These are phyloP conservation scores for Drosophila paramelanica DNA, from an alignment of 2,888 invertebrate species.

Conservation along the genomic window DNA sequence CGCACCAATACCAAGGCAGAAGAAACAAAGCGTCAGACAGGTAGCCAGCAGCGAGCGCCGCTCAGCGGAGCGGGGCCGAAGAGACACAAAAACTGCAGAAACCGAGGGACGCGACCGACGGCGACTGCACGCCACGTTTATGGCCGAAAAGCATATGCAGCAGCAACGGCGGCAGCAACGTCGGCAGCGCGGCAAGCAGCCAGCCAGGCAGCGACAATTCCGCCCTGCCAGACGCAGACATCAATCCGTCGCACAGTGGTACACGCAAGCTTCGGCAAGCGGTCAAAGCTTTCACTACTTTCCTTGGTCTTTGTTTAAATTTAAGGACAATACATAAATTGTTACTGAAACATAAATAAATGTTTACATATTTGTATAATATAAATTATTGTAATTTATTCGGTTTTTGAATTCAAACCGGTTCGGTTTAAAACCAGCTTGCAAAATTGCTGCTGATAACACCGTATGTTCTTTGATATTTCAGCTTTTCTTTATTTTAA, in stretches of 20 bases:
- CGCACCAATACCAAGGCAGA: slow-evolving; percentile 52
- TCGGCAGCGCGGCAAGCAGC: slow-evolving; percentile 40
- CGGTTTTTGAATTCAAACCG: too few relatives aligned
- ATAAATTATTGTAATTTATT: neutral
- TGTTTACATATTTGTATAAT: neutral
- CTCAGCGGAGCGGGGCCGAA: slow-evolving; percentile 25
- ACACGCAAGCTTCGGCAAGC: neutral
- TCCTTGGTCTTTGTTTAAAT: neutral
- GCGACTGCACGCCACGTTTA: slow-evolving; percentile 61
- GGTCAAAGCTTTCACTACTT: slow-evolving; percentile 8
- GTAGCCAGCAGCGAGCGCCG: slow-evolving; percentile 43
- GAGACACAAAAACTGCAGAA: slow-evolving; percentile 43
- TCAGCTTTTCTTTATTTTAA: neutral
- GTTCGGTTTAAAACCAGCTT: too few relatives aligned
- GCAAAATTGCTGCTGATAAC: neutral
- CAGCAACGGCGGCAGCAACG: slow-evolving; percentile 32
- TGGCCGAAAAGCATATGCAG: slow-evolving; percentile 69
- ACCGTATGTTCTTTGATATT: neutral
- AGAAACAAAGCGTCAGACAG: slow-evolving; percentile 71
- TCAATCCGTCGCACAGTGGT: slow-evolving; percentile 60
- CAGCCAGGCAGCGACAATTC: slow-evolving; percentile 46
- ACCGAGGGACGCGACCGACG: slow-evolving; percentile 22
- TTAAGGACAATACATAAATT: neutral
- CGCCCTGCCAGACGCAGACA: slow-evolving; percentile 64
- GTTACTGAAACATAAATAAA: neutral